Percentiles rank a stretch among this genome's conserved stretches.
phyloP scores from a whole-genome alignment of 2,113 vertebrate species.

The Garra rufa region DNA sequence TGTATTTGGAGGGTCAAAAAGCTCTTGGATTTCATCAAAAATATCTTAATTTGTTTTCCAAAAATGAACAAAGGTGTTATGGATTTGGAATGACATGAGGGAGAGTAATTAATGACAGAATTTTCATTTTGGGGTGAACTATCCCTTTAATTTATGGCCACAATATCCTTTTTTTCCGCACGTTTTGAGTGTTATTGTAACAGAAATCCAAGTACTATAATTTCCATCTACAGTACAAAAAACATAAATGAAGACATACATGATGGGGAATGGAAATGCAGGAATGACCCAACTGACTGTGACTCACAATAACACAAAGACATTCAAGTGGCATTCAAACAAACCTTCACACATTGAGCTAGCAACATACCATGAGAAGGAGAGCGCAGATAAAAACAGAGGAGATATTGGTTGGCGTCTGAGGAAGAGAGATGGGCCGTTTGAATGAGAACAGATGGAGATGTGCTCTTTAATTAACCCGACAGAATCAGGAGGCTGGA shows the following conservation, averaged over 20 bases:
- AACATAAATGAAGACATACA: background rate
- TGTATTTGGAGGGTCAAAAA: too few species aligned
- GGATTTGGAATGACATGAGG: too few species aligned
- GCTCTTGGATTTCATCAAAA: too few species aligned
- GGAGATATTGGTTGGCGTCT: conserved; percentile 16
- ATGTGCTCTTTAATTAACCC: conserved; percentile 86
- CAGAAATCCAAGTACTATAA: background rate
- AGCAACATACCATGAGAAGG: conserved; percentile 45
- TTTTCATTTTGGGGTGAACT: too few species aligned
- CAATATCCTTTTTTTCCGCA: too few species aligned
- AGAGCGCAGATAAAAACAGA: conserved; percentile 40
- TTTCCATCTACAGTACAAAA: background rate
- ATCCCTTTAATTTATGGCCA: too few species aligned
- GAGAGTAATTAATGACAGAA: too few species aligned
- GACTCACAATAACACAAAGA: background rate
- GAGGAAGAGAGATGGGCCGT: conserved; percentile 66
- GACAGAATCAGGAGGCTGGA: conserved; percentile 79
- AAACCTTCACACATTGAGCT: background rate
- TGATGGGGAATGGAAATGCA: background rate
- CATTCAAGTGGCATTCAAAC: background rate
- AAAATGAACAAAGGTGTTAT: too few species aligned
- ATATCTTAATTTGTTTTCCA: too few species aligned
- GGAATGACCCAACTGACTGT: background rate
- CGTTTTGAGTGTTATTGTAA: too few species aligned
- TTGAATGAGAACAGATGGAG: conserved; percentile 84